These are phyloP conservation scores for Trachemys scripta DNA, from an alignment of 2,113 vertebrate genomes.

Conservation along the genomic window DNA sequence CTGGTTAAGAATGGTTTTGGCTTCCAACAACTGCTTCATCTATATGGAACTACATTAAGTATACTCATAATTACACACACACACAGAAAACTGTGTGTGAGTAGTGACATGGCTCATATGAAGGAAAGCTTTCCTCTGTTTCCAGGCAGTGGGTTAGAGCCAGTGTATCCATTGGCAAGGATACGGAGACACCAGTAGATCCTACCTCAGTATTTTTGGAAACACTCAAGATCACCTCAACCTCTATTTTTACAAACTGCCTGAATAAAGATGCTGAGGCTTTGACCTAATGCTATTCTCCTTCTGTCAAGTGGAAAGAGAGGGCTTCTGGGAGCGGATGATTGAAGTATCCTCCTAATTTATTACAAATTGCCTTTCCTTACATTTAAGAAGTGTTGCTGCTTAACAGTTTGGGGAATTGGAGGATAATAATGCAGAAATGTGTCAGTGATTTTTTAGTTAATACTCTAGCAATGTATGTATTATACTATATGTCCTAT, in stretches of 20 bases:
- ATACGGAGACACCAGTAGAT: neutral
- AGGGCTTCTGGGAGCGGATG: neutral
- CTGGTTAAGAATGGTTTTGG: neutral
- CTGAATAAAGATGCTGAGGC: neutral
- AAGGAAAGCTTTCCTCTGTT: neutral
- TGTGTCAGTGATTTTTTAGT: neutral
- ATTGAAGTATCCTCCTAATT: neutral
- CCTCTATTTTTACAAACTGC: neutral
- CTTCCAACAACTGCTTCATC: neutral
- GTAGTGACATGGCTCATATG: neutral
- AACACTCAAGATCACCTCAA: neutral
- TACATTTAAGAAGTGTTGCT: neutral
- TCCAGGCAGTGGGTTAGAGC: neutral
- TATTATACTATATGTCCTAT: neutral
- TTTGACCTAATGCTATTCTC: neutral
- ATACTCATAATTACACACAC: neutral
- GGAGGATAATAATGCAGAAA: neutral
- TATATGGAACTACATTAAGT: neutral
- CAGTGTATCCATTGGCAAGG: neutral
- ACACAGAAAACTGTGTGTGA: neutral
- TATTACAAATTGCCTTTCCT: neutral
- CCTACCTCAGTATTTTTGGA: neutral
- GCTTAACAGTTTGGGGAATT: neutral
- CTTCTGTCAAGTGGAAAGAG: slow-evolving; percentile 12
- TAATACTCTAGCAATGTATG: slow-evolving; percentile 33